Conservation (phyloP, 2,888 invertebrate genomes). For the Stictocephala bisonia region DNA sequence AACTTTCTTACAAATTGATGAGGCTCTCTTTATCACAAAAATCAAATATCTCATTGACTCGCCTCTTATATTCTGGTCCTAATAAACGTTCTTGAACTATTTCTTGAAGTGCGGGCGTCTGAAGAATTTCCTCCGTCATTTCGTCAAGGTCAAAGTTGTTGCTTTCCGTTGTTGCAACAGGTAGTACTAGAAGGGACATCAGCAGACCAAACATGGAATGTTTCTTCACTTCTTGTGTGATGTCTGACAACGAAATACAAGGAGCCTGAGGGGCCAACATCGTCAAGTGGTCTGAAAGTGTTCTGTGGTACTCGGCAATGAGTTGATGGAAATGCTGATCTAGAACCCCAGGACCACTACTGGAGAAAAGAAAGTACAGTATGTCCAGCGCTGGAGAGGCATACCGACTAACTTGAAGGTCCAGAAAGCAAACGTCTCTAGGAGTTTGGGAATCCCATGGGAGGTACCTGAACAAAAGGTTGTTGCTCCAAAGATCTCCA, state of each 20-base stretch:
- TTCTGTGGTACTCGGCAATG: conserved; percentile 56
- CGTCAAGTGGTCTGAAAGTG: conserved; percentile 51
- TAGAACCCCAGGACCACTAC: conserved; percentile 54
- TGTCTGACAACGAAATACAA: conserved; percentile 40
- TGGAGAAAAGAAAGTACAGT: conserved; percentile 57
- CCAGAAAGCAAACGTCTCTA: conserved; percentile 53
- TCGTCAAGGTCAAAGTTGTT: not conserved
- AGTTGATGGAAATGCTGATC: conserved; percentile 54
- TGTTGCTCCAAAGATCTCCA: conserved; percentile 56
- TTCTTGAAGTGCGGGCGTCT: too few species aligned
- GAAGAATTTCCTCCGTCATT: not conserved
- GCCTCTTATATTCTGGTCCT: too few species aligned
- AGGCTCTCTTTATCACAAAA: too few species aligned
- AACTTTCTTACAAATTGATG: too few species aligned
- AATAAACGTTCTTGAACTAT: too few species aligned
- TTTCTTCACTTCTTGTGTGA: conserved; percentile 48
- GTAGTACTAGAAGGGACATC: conserved; percentile 52
- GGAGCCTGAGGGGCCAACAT: conserved; percentile 51
- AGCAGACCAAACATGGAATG: conserved; percentile 51
- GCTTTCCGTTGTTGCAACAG: conserved; percentile 48
- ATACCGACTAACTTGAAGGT: conserved; percentile 58
- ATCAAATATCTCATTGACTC: too few species aligned
- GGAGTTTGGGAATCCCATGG: conserved; percentile 29
- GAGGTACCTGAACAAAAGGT: conserved; percentile 53
- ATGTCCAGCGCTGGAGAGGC: conserved; percentile 57